Base-by-base conservation (phyloP, 2,888 invertebrate species). In the Punctoribates punctum region DNA sequence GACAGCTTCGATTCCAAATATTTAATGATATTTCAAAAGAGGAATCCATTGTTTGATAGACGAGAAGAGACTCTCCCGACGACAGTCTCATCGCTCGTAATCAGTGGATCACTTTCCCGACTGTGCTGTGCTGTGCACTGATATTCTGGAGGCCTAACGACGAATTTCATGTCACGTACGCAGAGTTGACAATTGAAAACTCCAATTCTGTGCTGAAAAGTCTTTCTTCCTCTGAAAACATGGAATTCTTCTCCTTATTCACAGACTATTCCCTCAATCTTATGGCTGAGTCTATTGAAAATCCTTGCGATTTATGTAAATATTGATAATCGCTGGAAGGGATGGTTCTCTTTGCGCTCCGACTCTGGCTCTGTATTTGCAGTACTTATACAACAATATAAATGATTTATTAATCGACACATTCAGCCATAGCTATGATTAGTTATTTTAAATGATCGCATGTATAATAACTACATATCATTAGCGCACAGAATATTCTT, bases 141-240 rank as follows among this genome's bases (percentile, higher is more conserved):
- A 34, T 34, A 34, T 34, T 34, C 34, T 34, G 34, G 34, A 34
- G 34, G 34, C 34, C 34, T 34, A 34, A 34, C 34, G 25, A 62
- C n/a, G 27, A 62, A 27, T 62, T 62, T 62, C 62, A 29, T 5
- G 23, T 62, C 62, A 62, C 62, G 62, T 62, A 23, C 34, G 34
- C 27, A 62, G 62, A 62, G 62, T 62, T 62, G 62, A 62, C 62
- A 62, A 62, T 62, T 54, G 54, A 11, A 54, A 54, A 62, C 20
- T 23, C 27, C 3, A 62, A 62, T 62, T 27, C 27, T 54, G 6
- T n/a, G 54, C 20, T 54, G n/a, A 54, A 17, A n/a, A 3, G 13
- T 13, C 23, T 13, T 15, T 23, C 20, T 15, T 29, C 17, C 4
- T 29, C 2, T 6, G 27, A 20, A 29, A 62, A 27, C 23, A 62